Evolutionary conservation across 2,113 vertebrate genomes (phyloP).

Genomic region (Cichladusa arquata): DNA sequence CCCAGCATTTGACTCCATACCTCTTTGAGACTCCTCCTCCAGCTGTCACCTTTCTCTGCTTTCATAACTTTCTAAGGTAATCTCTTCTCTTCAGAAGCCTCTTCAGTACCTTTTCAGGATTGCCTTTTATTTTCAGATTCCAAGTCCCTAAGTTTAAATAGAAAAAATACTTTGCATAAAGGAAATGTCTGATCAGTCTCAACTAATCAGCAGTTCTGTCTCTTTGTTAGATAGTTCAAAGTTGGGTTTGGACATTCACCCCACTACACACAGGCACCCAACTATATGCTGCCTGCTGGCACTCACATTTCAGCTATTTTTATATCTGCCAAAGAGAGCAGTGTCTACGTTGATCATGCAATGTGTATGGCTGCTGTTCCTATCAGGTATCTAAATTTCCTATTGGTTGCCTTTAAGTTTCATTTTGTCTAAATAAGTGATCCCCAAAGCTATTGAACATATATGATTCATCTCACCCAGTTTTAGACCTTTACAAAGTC

Average conservation of each 20-base stretch:
- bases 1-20: neutral
- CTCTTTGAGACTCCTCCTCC: accelerated
- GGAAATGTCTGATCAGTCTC: neutral
- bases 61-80: neutral
- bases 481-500: neutral
- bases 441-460: neutral
- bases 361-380: neutral
- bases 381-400: neutral
- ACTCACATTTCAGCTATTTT: neutral
- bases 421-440: neutral
- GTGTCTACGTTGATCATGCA: accelerated
- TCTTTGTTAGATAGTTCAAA: neutral
- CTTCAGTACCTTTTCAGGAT: neutral
- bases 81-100: neutral
- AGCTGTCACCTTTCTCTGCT: neutral
- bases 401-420: neutral
- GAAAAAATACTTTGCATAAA: neutral
- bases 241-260: neutral
- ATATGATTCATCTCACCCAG: neutral
- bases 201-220: neutral
- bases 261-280: neutral
- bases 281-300: neutral
- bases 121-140: neutral
- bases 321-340: neutral
- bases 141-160: neutral